Evolutionary conservation across 2,797 vertebrate genomes (phyloP), one percentile per base, ranked within the genome.

Genomic region (Chelmon rostratus): DNA sequence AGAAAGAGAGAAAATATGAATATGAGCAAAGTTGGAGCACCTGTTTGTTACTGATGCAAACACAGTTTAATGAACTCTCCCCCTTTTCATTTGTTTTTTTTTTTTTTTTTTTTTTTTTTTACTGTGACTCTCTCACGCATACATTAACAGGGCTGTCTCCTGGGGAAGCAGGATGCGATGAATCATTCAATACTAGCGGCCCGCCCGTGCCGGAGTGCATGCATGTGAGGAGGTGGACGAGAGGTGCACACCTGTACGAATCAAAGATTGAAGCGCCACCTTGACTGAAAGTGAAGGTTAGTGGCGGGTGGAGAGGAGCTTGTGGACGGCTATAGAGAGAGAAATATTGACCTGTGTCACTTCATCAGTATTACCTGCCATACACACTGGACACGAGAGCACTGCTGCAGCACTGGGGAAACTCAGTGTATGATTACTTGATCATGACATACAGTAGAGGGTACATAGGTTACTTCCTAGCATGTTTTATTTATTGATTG

Each of bases 331-430:
- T 65, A 82, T 19, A 19, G 61, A 58, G 18, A 53, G 46, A 54
- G 37, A 74, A 76, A 82, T 78, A 86, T 58, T 82, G 75, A 89
- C 58, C 59, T 40, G 33, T 42, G 74, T 79, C 54, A 61, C 16
- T 38, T 61, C 6, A 69, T 67, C 68, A 59, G 74, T 57, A 49
- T 37, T 40, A 63, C 9, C 25, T 47, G 53, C 62, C 31, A 21
- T 18, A 59, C 5, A 49, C 28, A 33, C 18, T 31, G 40, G 46
- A 80, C 28, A 58, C 21, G 16, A 19, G 40, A 71, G 49, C 23
- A 53, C 25, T 9, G 58, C 46, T 50, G 9, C 15, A 40, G 44
- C 38, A 33, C 66, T 16, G 5, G 9, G 33, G 19, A 58, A 62
- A 63, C 40, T 16, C 52, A 23, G 8, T 49, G 52, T 28, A 25